Evolutionary conservation across 2,797 vertebrate species (phyloP), one percentile per base, ranked within the genome.

Genomic region (Sebastes taczanowskii): DNA sequence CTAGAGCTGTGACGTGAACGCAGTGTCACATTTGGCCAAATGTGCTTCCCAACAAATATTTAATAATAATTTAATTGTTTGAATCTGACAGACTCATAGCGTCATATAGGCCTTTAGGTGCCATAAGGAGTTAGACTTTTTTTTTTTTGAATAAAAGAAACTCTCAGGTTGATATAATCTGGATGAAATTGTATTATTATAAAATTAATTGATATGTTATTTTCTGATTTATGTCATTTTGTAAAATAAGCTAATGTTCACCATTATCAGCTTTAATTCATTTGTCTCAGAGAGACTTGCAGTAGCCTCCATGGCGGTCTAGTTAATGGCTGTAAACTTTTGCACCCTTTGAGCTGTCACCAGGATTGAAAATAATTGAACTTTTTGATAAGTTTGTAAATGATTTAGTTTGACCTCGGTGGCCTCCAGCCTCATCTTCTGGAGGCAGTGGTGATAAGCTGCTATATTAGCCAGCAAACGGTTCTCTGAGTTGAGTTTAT

Each of bases 311-410:
- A 35, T 11, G 78, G 73, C 62, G 87, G 14, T 86, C 79, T 92
- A 93, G 91, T 93, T 91, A 87, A 94, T 94, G 95, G 95, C 92
- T 96, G 71, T 97, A 94, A 97, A 97, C 97, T 97, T 97, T 96
- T 96, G 96, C 96, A 92, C 96, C 96, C 95, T 92, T 96, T 92
- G 90, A 96, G 96, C 96, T 97, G 97, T 98, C 96, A 92, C 74
- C 92, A 30, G 91, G 92, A 91, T 88, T 88, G 91, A 96, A 97
- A 98, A 97, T 97, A 97, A 97, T 97, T 96, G 96, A 98, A 97
- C 94, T 96, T 97, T 94, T 93, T 95, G 96, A 96, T 97, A 95
- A 96, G 92, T 97, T 97, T 97, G 95, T 96, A 96, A 98, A 98
- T 97, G 95, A 97, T 97, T 97, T 94, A 49, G 85, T 89, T 90